phyloP scores from a whole-genome alignment of 2,113 vertebrate genomes.

The Ailuropoda melanoleuca region DNA sequence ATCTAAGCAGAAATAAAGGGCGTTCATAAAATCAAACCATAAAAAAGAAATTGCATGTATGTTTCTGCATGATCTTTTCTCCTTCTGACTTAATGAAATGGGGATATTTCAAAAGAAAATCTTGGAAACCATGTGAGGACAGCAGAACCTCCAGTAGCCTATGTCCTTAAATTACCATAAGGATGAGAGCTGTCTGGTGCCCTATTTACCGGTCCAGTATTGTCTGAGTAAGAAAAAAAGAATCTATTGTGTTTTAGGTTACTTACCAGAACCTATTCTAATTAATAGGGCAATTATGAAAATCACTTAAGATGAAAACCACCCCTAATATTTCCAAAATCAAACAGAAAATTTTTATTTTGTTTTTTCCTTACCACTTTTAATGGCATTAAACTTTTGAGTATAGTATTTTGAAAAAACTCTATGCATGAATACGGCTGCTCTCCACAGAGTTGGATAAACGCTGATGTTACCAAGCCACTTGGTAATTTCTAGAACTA shows the following conservation, averaged over 20 bases:
- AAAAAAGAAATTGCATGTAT: neutral
- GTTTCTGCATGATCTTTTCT: neutral
- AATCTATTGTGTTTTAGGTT: neutral
- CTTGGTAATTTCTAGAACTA: neutral
- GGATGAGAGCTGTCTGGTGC: neutral
- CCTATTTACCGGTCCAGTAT: neutral
- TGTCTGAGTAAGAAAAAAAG: neutral
- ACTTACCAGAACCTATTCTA: neutral
- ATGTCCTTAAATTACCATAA: neutral
- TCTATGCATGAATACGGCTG: neutral
- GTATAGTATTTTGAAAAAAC: neutral
- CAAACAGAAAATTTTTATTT: neutral
- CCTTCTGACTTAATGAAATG: neutral
- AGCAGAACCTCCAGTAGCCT: neutral
- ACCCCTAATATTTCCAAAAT: neutral
- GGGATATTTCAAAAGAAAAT: neutral
- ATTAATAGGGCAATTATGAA: neutral
- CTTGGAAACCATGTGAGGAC: neutral
- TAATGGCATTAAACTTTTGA: neutral
- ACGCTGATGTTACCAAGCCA: neutral
- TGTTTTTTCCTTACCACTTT: neutral
- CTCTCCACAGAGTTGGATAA: neutral
- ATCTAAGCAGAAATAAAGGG: neutral
- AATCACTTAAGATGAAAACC: neutral
- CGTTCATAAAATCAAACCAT: no score